Base-by-base conservation (phyloP, 2,113 vertebrate genomes). In the Tringa solitaria region DNA sequence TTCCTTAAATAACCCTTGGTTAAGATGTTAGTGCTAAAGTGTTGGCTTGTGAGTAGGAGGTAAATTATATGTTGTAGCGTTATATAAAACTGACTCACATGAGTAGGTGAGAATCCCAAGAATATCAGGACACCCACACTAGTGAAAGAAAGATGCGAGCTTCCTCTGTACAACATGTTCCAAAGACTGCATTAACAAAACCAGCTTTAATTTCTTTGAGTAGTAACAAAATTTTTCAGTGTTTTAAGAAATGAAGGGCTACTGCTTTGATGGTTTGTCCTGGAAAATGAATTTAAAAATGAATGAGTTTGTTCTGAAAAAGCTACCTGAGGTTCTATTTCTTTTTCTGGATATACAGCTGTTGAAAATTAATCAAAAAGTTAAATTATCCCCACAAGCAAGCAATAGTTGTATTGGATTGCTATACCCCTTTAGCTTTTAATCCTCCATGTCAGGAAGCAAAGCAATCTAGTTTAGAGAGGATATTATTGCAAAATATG, bases 51-150 rank as follows among this genome's bases (percentile, higher is more conserved):
- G 94, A 97, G 98, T 98, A 97, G 98, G 98, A 97, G 95, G 98
- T 45, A 98, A 98, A 98, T 98, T 98, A 97, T 97, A 98, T 95
- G 91, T 98, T 98, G 95, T 95, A 97, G 92, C 87, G 59, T 98
- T 98, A 98, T 97, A 96, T 98, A 98, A 98, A 98, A 97, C 97
- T 98, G 98, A 98, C 97, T 98, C 98, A 98, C 95, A 94, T 96
- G 96, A 97, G 98, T 98, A 98, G 98, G 98, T 97, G 96, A 98
- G 97, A 97, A 98, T 96, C 97, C 96, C 93, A 96, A 97, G 97
- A 98, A 98, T 98, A 98, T 96, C 98, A 97, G 94, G 91, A 97
- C 96, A 96, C 98, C 97, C 95, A 98, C 97, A 96, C 91, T 90
- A 93, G 95, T 67, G 85, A 96, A 95, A 93, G 90, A 93, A 96